phyloP scores from a whole-genome alignment of 2,113 vertebrate species.

The Mastomys natalensis region DNA sequence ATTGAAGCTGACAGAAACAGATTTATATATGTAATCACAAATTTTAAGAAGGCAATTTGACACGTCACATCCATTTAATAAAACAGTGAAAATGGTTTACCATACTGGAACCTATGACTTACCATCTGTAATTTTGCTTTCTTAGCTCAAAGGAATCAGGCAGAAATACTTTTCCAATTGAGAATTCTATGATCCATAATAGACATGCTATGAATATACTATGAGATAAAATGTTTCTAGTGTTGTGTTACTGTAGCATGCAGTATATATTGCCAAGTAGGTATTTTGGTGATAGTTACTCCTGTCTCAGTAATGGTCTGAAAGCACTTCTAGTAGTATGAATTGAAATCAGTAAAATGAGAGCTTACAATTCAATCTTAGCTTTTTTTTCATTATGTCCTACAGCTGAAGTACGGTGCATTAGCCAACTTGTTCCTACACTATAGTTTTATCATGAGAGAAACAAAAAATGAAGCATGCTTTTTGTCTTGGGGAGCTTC shows the following conservation, averaged over 20 bases:
- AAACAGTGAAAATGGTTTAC: background rate
- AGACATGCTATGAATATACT: background rate
- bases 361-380: background rate
- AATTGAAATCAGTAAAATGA: background rate
- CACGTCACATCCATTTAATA: background rate
- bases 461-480: background rate
- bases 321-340: background rate
- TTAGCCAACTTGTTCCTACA: background rate
- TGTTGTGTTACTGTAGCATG: background rate
- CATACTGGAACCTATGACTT: background rate
- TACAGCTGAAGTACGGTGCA: background rate
- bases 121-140: background rate
- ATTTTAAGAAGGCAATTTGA: background rate
- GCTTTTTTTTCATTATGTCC: background rate
- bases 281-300: background rate
- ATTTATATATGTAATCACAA: background rate
- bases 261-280: too few species aligned
- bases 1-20: background rate
- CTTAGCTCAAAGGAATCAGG: background rate
- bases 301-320: rapidly evolving
- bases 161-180: background rate
- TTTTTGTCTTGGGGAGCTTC: background rate
- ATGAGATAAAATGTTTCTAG: background rate
- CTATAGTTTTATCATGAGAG: background rate
- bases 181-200: background rate